A percentile compares a stretch with the other conserved stretches of the same genome.
These are phyloP conservation scores for Dryas iulia DNA, from an alignment of 1,140 invertebrate genomes.

Conservation along the genomic window DNA sequence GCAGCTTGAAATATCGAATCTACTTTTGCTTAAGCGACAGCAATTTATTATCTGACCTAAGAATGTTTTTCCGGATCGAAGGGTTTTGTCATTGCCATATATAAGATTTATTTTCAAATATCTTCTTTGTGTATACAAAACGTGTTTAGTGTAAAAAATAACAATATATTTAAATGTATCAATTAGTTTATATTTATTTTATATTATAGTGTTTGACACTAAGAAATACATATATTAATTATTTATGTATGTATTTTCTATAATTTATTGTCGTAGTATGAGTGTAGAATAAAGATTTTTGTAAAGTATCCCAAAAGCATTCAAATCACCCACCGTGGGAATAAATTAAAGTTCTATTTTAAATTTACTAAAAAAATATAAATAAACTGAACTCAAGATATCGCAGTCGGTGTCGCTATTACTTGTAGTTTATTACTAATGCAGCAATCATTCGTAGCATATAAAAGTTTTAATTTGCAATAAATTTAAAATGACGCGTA, in stretches of 20 bases:
- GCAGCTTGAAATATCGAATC: conserved; percentile 73
- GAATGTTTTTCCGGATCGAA: conserved; percentile 75
- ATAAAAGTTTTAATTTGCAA: neutral
- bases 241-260: too few species aligned
- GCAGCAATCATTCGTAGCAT: neutral
- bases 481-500: neutral
- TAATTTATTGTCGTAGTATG: neutral
- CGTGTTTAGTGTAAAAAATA: neutral
- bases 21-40: conserved; percentile 76
- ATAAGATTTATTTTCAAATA: conserved; percentile 50
- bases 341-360: neutral
- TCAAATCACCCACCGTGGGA: neutral
- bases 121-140: conserved; percentile 15
- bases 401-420: neutral
- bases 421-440: too few species aligned
- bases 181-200: too few species aligned
- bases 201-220: too few species aligned
- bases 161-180: neutral
- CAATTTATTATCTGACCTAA: conserved; percentile 69
- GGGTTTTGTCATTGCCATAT: conserved; percentile 57
- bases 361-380: neutral
- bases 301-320: neutral
- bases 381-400: neutral
- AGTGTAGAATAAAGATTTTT: neutral
- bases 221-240: too few species aligned